Conservation (phyloP, 2,888 invertebrate genomes). For the Drosophila nigritarsus region DNA sequence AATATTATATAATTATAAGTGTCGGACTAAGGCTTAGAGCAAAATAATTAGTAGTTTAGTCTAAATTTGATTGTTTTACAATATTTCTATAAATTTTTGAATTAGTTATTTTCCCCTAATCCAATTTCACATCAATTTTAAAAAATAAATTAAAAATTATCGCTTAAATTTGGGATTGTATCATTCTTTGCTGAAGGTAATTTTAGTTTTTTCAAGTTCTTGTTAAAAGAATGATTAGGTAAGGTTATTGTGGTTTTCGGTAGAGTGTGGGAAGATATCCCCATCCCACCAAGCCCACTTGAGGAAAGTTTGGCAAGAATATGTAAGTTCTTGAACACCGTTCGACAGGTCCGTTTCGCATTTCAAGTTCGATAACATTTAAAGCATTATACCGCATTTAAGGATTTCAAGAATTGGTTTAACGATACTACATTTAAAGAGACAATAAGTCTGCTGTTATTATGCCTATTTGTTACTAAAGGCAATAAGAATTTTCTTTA, state of each 20-base stretch:
- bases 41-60: not conserved
- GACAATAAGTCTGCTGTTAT: not conserved
- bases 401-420: not conserved
- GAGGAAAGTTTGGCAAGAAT: not conserved
- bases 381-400: not conserved
- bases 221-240: not conserved
- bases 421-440: not conserved
- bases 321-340: not conserved
- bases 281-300: not conserved
- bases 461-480: not conserved
- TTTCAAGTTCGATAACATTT: not conserved
- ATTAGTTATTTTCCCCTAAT: not conserved
- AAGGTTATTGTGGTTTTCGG: not conserved
- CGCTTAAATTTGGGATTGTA: not conserved
- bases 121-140: not conserved
- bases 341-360: not conserved
- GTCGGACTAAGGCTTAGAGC: no score
- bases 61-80: not conserved
- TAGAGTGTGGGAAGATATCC: not conserved
- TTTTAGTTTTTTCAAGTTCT: not conserved
- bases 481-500: not conserved
- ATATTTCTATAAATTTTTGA: no score
- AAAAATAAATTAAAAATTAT: not conserved
- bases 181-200: not conserved
- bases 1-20: not conserved